phyloP scores from a whole-genome alignment of 2,113 vertebrate species.

The Grallaria varia region DNA sequence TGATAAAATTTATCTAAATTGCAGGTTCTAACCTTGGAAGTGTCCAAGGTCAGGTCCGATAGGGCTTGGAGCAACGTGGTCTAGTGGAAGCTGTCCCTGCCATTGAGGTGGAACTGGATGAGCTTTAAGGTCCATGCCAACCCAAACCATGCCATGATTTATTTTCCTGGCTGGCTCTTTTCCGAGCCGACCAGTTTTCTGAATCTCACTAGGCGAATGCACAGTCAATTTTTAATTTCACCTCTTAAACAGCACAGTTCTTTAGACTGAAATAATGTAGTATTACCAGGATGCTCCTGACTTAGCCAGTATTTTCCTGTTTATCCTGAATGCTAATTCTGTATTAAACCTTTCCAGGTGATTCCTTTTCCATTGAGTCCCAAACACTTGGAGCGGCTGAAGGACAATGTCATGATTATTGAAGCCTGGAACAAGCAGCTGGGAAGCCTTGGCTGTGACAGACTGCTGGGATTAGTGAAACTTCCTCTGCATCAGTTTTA shows the following conservation, averaged over 20 bases:
- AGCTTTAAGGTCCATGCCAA: not conserved
- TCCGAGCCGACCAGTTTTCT: not conserved
- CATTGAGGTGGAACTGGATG: not conserved
- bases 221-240: not conserved
- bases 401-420: constrained; percentile 93
- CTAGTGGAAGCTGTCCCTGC: not conserved
- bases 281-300: not conserved
- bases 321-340: not conserved
- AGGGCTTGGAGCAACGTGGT: not conserved
- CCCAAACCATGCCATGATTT: not conserved
- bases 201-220: not conserved
- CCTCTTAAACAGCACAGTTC: not conserved
- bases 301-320: not conserved
- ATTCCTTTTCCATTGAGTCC: constrained; percentile 84
- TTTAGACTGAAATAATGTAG: not conserved
- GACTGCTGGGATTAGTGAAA: constrained; percentile 88
- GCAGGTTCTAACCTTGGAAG: not conserved
- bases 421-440: constrained; percentile 91
- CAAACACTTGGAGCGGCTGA: constrained; percentile 86
- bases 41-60: not conserved
- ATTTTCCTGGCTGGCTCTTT: not conserved
- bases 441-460: constrained; percentile 77
- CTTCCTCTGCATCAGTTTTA: constrained; percentile 96
- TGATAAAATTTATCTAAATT: not conserved
- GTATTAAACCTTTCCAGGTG: constrained; percentile 71